These are phyloP conservation scores for Parazoanthus swiftii DNA, from an alignment of 92 coral and sea anemone genomes.

Conservation along the genomic window DNA sequence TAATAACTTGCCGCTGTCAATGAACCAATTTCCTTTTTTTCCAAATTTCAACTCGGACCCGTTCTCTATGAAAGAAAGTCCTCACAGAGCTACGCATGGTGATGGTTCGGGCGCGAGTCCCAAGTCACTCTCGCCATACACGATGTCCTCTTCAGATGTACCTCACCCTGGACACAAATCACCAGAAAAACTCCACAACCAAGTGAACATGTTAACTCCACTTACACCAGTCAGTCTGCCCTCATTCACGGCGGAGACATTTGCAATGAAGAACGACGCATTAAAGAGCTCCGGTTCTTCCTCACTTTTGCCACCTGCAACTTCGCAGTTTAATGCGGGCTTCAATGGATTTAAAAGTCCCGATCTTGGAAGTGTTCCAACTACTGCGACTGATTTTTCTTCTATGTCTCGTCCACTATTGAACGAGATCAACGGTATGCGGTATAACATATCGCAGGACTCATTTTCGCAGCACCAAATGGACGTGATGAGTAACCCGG, in stretches of 20 bases:
- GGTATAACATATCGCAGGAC: slow-evolving; percentile 82
- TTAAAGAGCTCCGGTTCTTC: slow-evolving; percentile 59
- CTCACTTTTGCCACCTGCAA: slow-evolving; percentile 75
- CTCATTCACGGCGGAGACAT: slow-evolving; percentile 81
- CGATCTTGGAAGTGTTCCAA: slow-evolving; percentile 90
- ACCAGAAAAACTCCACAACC: slow-evolving; percentile 83
- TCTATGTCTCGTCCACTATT: slow-evolving; percentile 89
- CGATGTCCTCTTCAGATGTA: slow-evolving; percentile 27
- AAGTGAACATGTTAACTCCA: slow-evolving; percentile 80
- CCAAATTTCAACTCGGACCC: slow-evolving; percentile 92
- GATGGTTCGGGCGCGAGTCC: slow-evolving; percentile 48
- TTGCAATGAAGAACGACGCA: slow-evolving; percentile 84
- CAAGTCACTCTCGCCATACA: slow-evolving; percentile 44
- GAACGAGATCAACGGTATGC: slow-evolving; percentile 84
- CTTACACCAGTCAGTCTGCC: slow-evolving; percentile 91
- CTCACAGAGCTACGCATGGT: slow-evolving; percentile 50
- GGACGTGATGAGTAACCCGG: slow-evolving; percentile 94
- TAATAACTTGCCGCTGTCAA: slow-evolving; percentile 80
- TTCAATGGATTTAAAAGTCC: slow-evolving; percentile 98
- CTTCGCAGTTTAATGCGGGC: slow-evolving; percentile 71
- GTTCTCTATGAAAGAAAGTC: slow-evolving; percentile 86
- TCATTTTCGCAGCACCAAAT: slow-evolving; percentile 89
- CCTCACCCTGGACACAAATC: slow-evolving; percentile 58
- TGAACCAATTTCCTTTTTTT: slow-evolving; percentile 93
- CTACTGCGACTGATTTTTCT: slow-evolving; percentile 80